These are phyloP conservation scores for Rosalia funebris DNA, from an alignment of 2,888 invertebrate species.

Conservation along the genomic window DNA sequence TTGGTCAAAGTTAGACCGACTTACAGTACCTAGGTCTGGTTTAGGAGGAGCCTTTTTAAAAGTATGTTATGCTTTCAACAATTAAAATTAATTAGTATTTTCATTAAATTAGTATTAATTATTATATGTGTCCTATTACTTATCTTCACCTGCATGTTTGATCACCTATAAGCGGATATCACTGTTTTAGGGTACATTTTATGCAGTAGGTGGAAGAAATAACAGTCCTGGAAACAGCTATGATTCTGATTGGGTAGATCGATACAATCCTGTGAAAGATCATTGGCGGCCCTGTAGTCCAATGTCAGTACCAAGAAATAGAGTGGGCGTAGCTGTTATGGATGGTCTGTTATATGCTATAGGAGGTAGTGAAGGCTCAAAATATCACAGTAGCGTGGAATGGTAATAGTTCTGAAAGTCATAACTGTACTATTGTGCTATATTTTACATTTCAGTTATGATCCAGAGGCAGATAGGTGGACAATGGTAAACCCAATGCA, in stretches of 20 bases:
- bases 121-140: no score
- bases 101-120: no score
- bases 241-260: conserved; percentile 89
- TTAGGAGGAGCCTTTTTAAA: conserved; percentile 87
- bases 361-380: conserved; percentile 87
- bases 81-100: no score
- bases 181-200: conserved; percentile 79
- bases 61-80: conserved; percentile 62
- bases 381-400: conserved; percentile 90
- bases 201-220: conserved; percentile 92
- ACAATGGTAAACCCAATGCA: conserved; percentile 79
- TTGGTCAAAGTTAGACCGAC: conserved; percentile 83
- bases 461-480: conserved; percentile 88
- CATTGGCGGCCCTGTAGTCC: conserved; percentile 88
- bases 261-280: conserved; percentile 86
- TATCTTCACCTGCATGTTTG: no score
- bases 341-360: conserved; percentile 91
- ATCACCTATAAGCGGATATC: no score
- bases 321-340: conserved; percentile 94
- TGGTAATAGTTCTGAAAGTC: no score
- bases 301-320: conserved; percentile 87
- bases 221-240: conserved; percentile 89
- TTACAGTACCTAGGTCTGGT: conserved; percentile 90
- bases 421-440: conserved; percentile 45
- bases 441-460: conserved; percentile 72